A percentile compares a stretch with the other conserved stretches of the same genome.
These are phyloP conservation scores for Meloidogyne floridensis DNA, from an alignment of 1,140 invertebrate genomes.

Conservation along the genomic window DNA sequence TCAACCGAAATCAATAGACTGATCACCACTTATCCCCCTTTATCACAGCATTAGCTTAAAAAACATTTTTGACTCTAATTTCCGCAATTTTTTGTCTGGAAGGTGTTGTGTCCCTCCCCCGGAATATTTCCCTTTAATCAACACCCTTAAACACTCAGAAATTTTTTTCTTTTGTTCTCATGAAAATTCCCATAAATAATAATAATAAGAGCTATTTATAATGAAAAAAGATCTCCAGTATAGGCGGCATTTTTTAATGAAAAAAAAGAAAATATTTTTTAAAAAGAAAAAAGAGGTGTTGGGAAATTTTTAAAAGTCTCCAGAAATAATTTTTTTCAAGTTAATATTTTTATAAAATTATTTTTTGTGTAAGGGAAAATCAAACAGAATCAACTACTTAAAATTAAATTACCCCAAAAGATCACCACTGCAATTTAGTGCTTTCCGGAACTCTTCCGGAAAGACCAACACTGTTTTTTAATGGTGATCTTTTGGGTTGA, in stretches of 20 bases:
- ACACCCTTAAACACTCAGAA: background rate
- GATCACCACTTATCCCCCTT: too few species aligned
- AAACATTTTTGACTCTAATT: too few species aligned
- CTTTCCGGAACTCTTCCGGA: too few species aligned
- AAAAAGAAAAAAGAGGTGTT: background rate
- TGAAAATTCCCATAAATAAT: slow-evolving; percentile 7
- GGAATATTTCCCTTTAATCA: background rate
- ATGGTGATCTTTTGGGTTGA: too few species aligned
- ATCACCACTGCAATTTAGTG: too few species aligned
- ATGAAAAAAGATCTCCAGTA: background rate
- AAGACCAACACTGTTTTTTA: too few species aligned
- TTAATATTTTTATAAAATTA: background rate
- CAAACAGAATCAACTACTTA: too few species aligned
- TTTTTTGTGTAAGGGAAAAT: background rate
- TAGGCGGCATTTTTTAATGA: background rate
- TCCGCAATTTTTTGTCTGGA: too few species aligned
- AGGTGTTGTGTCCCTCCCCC: background rate
- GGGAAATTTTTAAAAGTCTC: background rate
- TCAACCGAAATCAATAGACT: too few species aligned
- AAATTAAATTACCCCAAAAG: too few species aligned
- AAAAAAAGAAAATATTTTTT: background rate
- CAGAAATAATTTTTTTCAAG: background rate
- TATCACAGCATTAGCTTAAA: too few species aligned
- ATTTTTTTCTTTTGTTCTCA: background rate
- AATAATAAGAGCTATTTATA: background rate